Base-by-base conservation (phyloP, 2,113 vertebrate genomes). In the Athene cunicularia region DNA sequence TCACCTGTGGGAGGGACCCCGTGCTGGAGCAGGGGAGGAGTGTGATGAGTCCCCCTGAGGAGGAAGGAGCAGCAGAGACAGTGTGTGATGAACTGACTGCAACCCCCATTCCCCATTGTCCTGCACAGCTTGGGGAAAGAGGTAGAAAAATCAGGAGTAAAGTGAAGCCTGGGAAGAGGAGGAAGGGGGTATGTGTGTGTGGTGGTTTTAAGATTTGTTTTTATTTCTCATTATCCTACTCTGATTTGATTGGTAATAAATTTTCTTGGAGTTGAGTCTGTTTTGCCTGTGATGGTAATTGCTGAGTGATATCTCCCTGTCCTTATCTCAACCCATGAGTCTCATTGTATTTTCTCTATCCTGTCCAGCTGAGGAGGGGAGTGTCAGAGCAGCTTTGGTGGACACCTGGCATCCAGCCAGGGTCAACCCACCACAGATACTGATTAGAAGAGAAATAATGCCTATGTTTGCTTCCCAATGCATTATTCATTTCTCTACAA, bases 371-470 rank as follows among this genome's bases (percentile, higher is more conserved):
- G 55, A 74, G 49, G 58, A 83, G 14, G 33, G 26, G 52, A 67
- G 71, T 66, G 82, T 82, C 60, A 58, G 71, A 86, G 64, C 37
- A 20, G 71, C 49, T 92, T 84, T 80, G 37, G 55, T 80, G 79
- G 43, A 14, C 67, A 63, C 43, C 79, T 88, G 84, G 55, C 60
- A 14, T 28, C 35, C 14, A 83, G 60, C 67, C 89, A 17, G 4
- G 73, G 84, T 64, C 79, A 74, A 58, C 33, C 37, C 45, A 43
- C 50, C 50, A 37, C 45, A 64, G 99, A 99, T 98, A 98, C 98
- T 97, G 97, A 98, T 98, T 96, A 98, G 94, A 97, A 94, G 86
- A 95, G 94, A 98, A 95, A 75, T 93, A 92, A 97, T 95, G 91
- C 96, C 95, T 86, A 63, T 86, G 59, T 95, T 98, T 85, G 88